phyloP scores from a whole-genome alignment of 2,797 vertebrate species.

The Sardinella longiceps region DNA sequence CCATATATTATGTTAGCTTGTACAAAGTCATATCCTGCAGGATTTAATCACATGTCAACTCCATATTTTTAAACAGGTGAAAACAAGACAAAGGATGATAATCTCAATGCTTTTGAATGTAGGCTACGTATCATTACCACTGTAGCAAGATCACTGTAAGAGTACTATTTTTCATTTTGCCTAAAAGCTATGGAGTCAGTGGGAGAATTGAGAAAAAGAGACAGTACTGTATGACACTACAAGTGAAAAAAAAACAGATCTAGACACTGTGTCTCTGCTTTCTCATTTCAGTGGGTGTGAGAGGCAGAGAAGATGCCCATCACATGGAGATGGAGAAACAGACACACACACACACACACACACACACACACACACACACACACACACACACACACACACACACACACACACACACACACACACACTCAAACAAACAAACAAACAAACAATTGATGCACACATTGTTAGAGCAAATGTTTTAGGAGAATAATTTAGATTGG shows the following conservation, averaged over 20 bases:
- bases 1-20: neutral
- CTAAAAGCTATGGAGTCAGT: neutral
- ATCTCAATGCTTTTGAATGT: neutral
- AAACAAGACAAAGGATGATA: neutral
- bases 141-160: neutral
- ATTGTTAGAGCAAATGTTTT: neutral
- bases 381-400: neutral
- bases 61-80: neutral
- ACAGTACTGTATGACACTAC: no score
- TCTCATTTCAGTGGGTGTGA: neutral
- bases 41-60: neutral
- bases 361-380: neutral
- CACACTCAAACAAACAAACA: neutral
- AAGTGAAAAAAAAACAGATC: neutral
- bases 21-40: neutral
- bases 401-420: slow-evolving; percentile 2
- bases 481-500: neutral
- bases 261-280: neutral
- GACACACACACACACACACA: neutral
- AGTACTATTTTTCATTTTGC: neutral
- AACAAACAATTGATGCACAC: neutral
- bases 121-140: neutral
- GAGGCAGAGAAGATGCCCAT: neutral
- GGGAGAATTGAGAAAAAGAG: neutral
- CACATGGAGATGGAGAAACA: no score